These are phyloP conservation scores for Pseudochaenichthys georgianus DNA, from an alignment of 2,797 vertebrate genomes.

Conservation along the genomic window DNA sequence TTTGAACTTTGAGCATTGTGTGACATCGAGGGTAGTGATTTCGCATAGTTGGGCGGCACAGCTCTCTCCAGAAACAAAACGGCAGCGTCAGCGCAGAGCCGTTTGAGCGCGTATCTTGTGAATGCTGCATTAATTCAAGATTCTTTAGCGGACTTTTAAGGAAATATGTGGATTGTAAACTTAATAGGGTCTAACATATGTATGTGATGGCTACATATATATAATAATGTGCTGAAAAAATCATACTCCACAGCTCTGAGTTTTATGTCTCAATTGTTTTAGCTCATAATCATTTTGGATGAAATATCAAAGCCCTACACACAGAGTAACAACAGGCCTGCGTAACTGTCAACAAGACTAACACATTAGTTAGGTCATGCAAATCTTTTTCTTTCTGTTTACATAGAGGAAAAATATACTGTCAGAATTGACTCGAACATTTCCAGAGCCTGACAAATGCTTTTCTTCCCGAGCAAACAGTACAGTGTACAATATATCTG, in stretches of 20 bases:
- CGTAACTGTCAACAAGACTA: not conserved
- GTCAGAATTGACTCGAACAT: slow-evolving; percentile 52
- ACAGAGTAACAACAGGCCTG: not conserved
- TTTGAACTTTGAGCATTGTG: too few relatives aligned
- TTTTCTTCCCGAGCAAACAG: slow-evolving; percentile 53
- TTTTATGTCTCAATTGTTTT: slow-evolving; percentile 5
- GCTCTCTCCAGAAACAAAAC: too few relatives aligned
- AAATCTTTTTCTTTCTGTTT: slow-evolving; percentile 12
- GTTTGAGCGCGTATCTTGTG: too few relatives aligned
- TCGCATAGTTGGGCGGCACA: too few relatives aligned
- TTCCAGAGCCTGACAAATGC: slow-evolving; percentile 35
- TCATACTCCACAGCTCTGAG: too few relatives aligned
- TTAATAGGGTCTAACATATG: not conserved
- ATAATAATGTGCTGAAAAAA: too few relatives aligned
- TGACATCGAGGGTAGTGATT: too few relatives aligned
- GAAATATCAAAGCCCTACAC: not conserved
- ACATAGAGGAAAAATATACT: slow-evolving; percentile 25
- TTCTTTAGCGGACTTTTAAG: too few relatives aligned
- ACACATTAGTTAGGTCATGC: not conserved
- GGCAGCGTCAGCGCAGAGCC: too few relatives aligned
- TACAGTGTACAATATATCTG: slow-evolving; percentile 72
- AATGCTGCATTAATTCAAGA: too few relatives aligned
- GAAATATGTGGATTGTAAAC: too few relatives aligned
- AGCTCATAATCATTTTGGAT: not conserved
- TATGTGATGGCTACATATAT: not conserved